A percentile compares a stretch with the other conserved stretches of the same genome.
Conservation (phyloP, 2,888 invertebrate species). For the Himalopsyche japonica region DNA sequence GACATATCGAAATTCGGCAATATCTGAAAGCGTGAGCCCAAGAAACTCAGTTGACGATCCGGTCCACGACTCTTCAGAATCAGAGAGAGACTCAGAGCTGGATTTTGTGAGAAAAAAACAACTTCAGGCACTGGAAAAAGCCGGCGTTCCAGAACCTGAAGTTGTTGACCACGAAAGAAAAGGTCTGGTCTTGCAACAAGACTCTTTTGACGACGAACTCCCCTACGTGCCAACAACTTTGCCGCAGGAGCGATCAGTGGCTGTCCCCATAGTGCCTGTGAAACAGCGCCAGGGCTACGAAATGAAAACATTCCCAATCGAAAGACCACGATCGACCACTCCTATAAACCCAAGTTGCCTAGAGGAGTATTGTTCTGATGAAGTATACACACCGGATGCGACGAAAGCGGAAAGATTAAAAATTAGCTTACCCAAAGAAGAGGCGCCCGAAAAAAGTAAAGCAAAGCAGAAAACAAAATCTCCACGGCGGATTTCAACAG, state of each 20-base stretch:
- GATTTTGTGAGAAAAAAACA: slow-evolving; percentile 52
- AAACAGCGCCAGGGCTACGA: slow-evolving; percentile 67
- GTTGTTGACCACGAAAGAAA: slow-evolving; percentile 73
- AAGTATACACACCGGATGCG: slow-evolving; percentile 48
- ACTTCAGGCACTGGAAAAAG: slow-evolving; percentile 43
- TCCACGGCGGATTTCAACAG: slow-evolving; percentile 56
- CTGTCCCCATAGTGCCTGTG: slow-evolving; percentile 79
- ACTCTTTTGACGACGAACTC: slow-evolving; percentile 83
- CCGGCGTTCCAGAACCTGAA: slow-evolving; percentile 58
- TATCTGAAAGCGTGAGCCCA: slow-evolving; percentile 30
- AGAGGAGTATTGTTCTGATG: slow-evolving; percentile 68
- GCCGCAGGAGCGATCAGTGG: slow-evolving; percentile 81
- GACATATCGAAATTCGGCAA: slow-evolving; percentile 21
- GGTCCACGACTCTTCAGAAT: slow-evolving; percentile 67
- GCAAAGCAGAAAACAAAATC: slow-evolving; percentile 53
- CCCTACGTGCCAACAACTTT: slow-evolving; percentile 90
- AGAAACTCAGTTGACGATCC: slow-evolving; percentile 51
- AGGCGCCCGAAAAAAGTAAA: slow-evolving; percentile 46
- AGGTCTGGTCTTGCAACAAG: slow-evolving; percentile 75
- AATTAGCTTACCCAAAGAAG: slow-evolving; percentile 69
- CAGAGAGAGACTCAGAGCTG: slow-evolving; percentile 71
- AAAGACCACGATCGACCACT: slow-evolving; percentile 73
- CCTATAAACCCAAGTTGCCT: slow-evolving; percentile 72
- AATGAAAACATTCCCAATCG: slow-evolving; percentile 71
- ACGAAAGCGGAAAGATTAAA: slow-evolving; percentile 66